Evolutionary conservation across 2,113 vertebrate species (phyloP).

Genomic region (Carlito syrichta): DNA sequence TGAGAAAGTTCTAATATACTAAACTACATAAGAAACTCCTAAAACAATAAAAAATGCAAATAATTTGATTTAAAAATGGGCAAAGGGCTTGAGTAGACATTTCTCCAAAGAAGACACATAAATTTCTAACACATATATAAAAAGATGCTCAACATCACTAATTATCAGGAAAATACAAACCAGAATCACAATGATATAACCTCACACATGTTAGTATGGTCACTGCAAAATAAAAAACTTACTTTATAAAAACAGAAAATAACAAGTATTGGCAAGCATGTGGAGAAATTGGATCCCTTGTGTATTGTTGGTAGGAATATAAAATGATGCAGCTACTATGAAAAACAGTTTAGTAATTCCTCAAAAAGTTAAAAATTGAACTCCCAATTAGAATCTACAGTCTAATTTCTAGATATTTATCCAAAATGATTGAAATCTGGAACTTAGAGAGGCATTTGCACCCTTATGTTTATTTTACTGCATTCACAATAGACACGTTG

Average conservation of each 20-base stretch:
- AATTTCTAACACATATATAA: too few species aligned
- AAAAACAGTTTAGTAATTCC: not conserved
- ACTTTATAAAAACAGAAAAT: not conserved
- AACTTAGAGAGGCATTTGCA: not conserved
- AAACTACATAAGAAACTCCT: not conserved
- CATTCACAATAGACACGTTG: not conserved
- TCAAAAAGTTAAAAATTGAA: not conserved
- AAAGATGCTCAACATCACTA: too few species aligned
- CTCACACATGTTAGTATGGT: not conserved
- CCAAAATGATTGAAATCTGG: not conserved
- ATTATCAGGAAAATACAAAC: not conserved
- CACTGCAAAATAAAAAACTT: not conserved
- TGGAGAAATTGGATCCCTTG: not conserved
- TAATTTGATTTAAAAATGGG: not conserved
- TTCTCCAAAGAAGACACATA: too few species aligned
- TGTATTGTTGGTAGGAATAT: not conserved
- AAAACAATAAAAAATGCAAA: not conserved
- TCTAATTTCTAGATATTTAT: not conserved
- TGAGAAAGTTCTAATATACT: not conserved
- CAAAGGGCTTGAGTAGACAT: too few species aligned
- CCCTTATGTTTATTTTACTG: not conserved
- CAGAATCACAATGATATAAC: not conserved
- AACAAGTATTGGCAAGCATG: not conserved
- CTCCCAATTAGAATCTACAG: not conserved
- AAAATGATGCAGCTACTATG: not conserved